Conservation (phyloP, 2,797 vertebrate species). For the Melanotaenia boesemani region DNA sequence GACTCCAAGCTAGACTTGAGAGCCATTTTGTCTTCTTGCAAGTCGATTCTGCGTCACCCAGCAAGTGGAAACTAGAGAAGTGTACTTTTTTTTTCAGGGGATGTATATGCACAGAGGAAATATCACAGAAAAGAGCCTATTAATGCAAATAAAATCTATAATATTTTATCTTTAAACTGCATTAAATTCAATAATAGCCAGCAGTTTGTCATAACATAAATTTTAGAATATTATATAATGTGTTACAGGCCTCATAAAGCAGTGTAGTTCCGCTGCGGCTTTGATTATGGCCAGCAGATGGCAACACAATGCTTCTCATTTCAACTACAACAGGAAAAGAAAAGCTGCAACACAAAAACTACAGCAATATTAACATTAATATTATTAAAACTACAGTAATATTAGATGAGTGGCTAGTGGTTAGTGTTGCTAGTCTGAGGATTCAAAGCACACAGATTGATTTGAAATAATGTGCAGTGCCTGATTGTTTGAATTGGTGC, state of each 20-base stretch:
- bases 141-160: no score
- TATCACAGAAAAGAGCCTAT: no score
- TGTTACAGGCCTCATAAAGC: background rate
- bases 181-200: background rate
- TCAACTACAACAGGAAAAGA: background rate
- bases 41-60: no score
- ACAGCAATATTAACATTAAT: no score
- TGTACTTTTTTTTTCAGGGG: no score
- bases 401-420: background rate
- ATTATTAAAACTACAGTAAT: background rate
- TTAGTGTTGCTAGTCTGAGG: background rate
- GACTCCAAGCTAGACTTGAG: background rate
- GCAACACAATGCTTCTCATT: slow-evolving; percentile 17
- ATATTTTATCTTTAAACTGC: background rate
- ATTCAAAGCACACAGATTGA: background rate
- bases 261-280: background rate
- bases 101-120: no score
- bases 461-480: no score
- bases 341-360: background rate
- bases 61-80: no score
- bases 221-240: background rate
- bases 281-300: slow-evolving; percentile 45
- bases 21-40: no score
- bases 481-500: no score
- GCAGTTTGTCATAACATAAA: background rate